Evolutionary conservation across 2,797 vertebrate species (phyloP), one percentile per base, ranked within the genome.

Genomic region (Argya squamiceps): DNA sequence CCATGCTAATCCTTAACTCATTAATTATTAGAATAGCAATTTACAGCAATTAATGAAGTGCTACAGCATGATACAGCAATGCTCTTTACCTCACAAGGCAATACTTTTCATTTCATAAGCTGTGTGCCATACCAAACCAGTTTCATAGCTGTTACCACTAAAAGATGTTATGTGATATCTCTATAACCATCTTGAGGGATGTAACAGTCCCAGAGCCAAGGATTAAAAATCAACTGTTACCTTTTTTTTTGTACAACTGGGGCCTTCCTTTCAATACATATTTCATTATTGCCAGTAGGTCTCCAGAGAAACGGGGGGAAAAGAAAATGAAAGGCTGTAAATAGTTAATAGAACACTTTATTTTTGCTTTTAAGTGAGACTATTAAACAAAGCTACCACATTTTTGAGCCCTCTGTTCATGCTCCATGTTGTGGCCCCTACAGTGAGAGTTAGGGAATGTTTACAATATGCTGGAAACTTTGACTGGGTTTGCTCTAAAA

Each of bases 381-480:
- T 89, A 78, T 96, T 97, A 97, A 97, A 89, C 88, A 95, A 93
- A 96, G 96, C 90, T 90, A 88, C 97, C 80, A 32, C 89, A 88
- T 77, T 52, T 95, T 69, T 93, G 68, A 77, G 87, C 92, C 89
- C 94, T 89, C 92, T 94, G 86, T 79, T 96, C 76, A 65, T 75
- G 77, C 93, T 96, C 92, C 96, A 89, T 78, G 53, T 73, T 39
- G 69, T 91, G 95, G 94, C 92, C 95, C 94, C 88, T 43, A 79
- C 93, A 97, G 95, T 9, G 74, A 96, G 89, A 93, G 96, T 85
- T 86, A 91, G 94, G 96, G 97, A 97, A 98, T 98, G 97, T 97
- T 97, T 95, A 97, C 96, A 97, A 94, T 96, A 95, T 87, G 93
- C 89, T 96, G 97, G 96, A 97, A 97, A 97, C 95, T 97, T 84